Conservation (phyloP, 2,797 vertebrate genomes). For the Coregonus sp. region DNA sequence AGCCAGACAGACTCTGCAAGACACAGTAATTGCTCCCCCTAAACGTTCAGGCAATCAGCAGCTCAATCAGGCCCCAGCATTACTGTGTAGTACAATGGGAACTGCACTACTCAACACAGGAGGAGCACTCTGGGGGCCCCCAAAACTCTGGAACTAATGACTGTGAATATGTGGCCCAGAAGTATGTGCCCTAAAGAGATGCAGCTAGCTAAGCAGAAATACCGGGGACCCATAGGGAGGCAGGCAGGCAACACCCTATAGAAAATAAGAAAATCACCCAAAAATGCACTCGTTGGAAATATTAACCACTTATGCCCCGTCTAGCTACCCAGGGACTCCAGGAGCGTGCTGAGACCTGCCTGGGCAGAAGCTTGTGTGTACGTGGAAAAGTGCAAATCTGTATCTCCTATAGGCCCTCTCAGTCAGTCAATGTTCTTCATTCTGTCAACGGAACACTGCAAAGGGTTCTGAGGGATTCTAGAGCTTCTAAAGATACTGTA, state of each 20-base stretch:
- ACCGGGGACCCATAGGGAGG: conserved; percentile 28
- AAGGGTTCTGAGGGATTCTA: background rate
- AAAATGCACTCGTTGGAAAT: conserved; percentile 19
- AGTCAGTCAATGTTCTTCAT: background rate
- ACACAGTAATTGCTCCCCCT: conserved; percentile 54
- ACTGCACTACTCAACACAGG: conserved; percentile 47
- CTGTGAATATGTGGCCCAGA: conserved; percentile 52
- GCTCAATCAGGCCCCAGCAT: conserved; percentile 50
- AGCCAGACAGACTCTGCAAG: conserved; percentile 24
- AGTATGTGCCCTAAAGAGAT: conserved; percentile 51
- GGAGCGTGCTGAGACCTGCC: conserved; percentile 45
- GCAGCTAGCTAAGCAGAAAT: conserved; percentile 14
- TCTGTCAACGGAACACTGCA: conserved; percentile 12
- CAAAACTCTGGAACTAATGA: conserved; percentile 62
- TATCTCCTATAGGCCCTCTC: background rate
- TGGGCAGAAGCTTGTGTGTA: background rate
- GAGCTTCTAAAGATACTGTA: conserved; percentile 2
- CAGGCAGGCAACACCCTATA: conserved; percentile 33
- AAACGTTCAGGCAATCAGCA: conserved; percentile 59
- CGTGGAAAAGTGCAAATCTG: background rate
- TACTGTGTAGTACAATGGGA: conserved; percentile 41
- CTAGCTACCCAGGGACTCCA: background rate
- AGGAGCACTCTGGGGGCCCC: conserved; percentile 51
- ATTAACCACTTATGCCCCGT: conserved; percentile 46
- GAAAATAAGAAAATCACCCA: background rate